Conservation (phyloP, 1,140 invertebrate species). For the Thalassaphorura encarpata region DNA sequence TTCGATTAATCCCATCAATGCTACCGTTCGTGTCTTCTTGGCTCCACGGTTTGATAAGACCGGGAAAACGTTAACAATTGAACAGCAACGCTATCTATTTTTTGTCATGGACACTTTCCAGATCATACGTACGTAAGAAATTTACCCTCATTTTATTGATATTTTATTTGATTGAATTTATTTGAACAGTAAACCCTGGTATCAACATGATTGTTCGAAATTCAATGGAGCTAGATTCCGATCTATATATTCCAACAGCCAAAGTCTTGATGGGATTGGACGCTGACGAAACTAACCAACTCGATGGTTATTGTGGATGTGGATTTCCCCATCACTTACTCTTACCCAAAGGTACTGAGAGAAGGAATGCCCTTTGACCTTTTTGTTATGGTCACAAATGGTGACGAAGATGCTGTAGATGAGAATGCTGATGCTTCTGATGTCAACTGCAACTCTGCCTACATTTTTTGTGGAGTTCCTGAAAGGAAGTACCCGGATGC, state of each 20-base stretch:
- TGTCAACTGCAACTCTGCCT: slow-evolving; percentile 43
- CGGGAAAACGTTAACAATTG: background rate
- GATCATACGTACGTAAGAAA: background rate
- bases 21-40: background rate
- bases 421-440: slow-evolving; percentile 53
- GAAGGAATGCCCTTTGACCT: slow-evolving; percentile 57
- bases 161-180: background rate
- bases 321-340: slow-evolving; percentile 81
- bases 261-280: too few relatives aligned
- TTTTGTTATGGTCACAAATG: slow-evolving; percentile 72
- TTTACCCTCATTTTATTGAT: background rate
- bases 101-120: background rate
- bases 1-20: background rate
- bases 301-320: slow-evolving; percentile 53
- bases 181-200: slow-evolving; percentile 39
- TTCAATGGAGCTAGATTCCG: slow-evolving; percentile 42
- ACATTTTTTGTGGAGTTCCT: slow-evolving; percentile 51
- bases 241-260: too few relatives aligned
- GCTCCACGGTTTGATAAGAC: background rate
- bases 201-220: slow-evolving; percentile 45
- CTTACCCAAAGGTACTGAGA: slow-evolving; percentile 57
- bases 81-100: background rate
- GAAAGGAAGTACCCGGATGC: slow-evolving; percentile 60
- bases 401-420: slow-evolving; percentile 48
- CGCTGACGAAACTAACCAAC: background rate